phyloP scores from a whole-genome alignment of 2,113 vertebrate species.

The Halichoerus grypus region DNA sequence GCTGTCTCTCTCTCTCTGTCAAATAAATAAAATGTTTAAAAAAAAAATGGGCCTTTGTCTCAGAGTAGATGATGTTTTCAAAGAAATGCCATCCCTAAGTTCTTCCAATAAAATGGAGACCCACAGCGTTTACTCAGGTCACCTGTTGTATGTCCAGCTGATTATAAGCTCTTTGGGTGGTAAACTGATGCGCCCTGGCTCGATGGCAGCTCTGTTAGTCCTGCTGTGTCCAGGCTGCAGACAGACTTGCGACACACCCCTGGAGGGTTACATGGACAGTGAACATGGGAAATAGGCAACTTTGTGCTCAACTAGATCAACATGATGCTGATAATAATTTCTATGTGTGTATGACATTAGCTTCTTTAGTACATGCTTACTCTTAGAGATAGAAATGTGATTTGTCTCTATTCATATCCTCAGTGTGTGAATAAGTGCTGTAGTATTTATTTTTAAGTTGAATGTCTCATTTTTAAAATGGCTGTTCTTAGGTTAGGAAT shows the following conservation, averaged over 20 bases:
- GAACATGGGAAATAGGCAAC: background rate
- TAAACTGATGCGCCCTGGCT: conserved; percentile 25
- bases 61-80: conserved; percentile 39
- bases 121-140: conserved; percentile 58
- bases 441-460: conserved; percentile 59
- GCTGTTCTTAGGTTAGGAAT: conserved; percentile 90
- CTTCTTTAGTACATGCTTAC: background rate
- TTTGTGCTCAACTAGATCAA: background rate
- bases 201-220: background rate
- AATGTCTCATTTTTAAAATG: conserved; percentile 68
- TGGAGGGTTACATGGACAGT: background rate
- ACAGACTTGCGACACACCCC: background rate
- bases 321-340: background rate
- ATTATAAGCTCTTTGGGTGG: conserved; percentile 35
- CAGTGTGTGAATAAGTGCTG: conserved; percentile 5
- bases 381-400: background rate
- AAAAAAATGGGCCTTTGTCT: conserved; percentile 22
- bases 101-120: conserved; percentile 19
- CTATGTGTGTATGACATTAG: background rate
- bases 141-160: conserved; percentile 37
- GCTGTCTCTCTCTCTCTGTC: too few relatives aligned
- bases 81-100: background rate
- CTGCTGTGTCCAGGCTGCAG: background rate
- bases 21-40: background rate
- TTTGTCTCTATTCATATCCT: conserved; percentile 34